Conservation (phyloP, 2,113 vertebrate species). For the Oreotragus oreotragus region DNA sequence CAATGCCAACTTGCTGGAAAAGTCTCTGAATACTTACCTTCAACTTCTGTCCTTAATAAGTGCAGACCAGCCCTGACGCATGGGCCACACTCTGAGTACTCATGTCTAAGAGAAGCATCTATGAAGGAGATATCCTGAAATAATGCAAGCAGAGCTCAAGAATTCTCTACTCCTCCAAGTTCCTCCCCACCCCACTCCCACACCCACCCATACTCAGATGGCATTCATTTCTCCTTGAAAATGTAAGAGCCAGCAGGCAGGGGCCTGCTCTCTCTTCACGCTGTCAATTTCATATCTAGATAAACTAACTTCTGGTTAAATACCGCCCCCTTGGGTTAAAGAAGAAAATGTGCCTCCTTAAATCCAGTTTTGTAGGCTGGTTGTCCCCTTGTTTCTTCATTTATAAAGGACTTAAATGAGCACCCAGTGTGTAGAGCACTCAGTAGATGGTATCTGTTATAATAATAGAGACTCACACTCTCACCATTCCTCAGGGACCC, state of each 20-base stretch:
- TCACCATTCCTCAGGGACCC: neutral
- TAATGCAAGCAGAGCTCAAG: neutral
- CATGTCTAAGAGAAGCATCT: too few relatives aligned
- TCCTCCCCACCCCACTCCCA: neutral
- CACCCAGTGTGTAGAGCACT: neutral
- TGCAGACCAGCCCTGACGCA: neutral
- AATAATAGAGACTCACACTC: neutral
- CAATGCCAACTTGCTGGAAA: neutral
- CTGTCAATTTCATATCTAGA: neutral
- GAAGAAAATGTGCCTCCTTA: neutral
- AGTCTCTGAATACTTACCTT: neutral
- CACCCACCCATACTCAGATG: fast-evolving
- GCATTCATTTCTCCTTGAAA: neutral
- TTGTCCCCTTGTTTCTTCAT: neutral
- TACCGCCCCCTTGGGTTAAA: neutral
- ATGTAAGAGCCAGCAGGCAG: neutral
- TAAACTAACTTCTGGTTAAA: neutral
- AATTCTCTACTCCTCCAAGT: neutral
- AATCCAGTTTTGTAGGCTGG: neutral
- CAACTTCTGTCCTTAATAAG: neutral
- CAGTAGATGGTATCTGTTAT: neutral
- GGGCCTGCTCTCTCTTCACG: neutral
- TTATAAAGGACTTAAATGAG: neutral
- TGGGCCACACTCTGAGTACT: too few relatives aligned
- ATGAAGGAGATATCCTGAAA: too few relatives aligned